These are phyloP conservation scores for Geotrupes spiniger DNA, from an alignment of 2,888 invertebrate genomes.

Conservation along the genomic window DNA sequence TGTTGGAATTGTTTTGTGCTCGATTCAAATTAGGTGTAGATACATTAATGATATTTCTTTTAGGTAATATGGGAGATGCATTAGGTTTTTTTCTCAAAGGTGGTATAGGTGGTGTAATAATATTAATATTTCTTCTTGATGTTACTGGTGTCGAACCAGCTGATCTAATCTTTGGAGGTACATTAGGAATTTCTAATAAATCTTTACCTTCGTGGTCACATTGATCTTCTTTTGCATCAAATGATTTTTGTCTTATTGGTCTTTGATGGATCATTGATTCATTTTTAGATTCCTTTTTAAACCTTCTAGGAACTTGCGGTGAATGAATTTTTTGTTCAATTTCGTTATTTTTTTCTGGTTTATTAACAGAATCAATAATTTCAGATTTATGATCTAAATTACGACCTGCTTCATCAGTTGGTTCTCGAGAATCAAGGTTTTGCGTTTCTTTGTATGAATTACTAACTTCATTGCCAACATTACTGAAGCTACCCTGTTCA, in stretches of 20 bases:
- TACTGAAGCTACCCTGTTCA: too few relatives aligned
- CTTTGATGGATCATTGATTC: constrained; percentile 34
- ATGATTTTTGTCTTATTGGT: constrained; percentile 37
- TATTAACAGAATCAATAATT: too few relatives aligned
- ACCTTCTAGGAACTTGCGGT: constrained; percentile 35
- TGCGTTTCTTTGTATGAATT: too few relatives aligned
- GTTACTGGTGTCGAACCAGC: constrained; percentile 15
- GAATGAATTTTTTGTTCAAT: constrained; percentile 17
- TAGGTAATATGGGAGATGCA: constrained; percentile 18
- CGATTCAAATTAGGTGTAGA: neutral
- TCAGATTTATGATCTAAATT: too few relatives aligned
- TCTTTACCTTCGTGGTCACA: too few relatives aligned
- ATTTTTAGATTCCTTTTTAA: constrained; percentile 25
- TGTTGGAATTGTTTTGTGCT: too few relatives aligned
- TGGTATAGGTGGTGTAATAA: constrained; percentile 11
- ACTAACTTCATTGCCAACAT: too few relatives aligned
- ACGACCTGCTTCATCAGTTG: too few relatives aligned
- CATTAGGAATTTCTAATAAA: constrained; percentile 9
- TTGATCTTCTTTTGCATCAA: constrained; percentile 44
- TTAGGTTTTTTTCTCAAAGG: constrained; percentile 17
- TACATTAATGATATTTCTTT: neutral
- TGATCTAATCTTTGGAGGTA: constrained; percentile 8
- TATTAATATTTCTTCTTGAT: constrained; percentile 5
- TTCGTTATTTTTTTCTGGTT: too few relatives aligned
- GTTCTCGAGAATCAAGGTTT: too few relatives aligned